Percentiles rank a stretch among this genome's conserved stretches.
Conservation (phyloP, 2,888 invertebrate species). For the Hypolimnas misippus region DNA sequence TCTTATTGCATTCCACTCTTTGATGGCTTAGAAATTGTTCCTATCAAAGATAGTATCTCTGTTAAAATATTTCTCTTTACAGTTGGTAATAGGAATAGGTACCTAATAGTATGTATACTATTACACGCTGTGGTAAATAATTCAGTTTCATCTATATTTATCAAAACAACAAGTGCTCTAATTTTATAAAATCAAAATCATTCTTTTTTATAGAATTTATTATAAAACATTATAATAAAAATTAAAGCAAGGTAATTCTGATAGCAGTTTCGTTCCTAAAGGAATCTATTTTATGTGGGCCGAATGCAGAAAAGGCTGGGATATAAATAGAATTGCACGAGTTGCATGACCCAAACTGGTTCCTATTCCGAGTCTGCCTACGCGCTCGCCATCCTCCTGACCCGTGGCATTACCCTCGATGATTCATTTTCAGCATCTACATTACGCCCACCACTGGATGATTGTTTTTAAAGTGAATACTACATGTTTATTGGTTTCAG, state of each 20-base stretch:
- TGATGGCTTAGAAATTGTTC: conserved; percentile 46
- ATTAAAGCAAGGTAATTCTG: background rate
- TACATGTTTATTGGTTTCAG: background rate
- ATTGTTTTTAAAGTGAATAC: background rate
- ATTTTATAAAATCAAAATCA: too few species aligned
- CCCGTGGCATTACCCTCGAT: conserved; percentile 57
- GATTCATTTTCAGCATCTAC: conserved; percentile 58
- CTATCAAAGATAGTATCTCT: background rate
- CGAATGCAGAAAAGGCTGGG: conserved; percentile 65
- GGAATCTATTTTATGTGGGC: conserved; percentile 50
- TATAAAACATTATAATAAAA: too few species aligned
- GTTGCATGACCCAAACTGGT: conserved; percentile 81
- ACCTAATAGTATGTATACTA: too few species aligned
- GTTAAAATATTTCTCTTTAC: background rate
- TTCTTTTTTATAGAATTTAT: too few species aligned
- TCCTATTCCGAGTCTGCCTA: conserved; percentile 70
- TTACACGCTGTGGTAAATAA: too few species aligned
- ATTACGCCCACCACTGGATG: conserved; percentile 38
- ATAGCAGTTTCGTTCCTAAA: conserved; percentile 42
- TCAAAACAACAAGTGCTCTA: too few species aligned
- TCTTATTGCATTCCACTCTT: conserved; percentile 41
- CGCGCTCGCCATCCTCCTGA: conserved; percentile 67
- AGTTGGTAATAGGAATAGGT: background rate
- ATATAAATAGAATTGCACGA: conserved; percentile 75
- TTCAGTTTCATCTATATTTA: too few species aligned